Conservation (phyloP, 2,797 vertebrate species). For the Phrynocephalus vlangalii region DNA sequence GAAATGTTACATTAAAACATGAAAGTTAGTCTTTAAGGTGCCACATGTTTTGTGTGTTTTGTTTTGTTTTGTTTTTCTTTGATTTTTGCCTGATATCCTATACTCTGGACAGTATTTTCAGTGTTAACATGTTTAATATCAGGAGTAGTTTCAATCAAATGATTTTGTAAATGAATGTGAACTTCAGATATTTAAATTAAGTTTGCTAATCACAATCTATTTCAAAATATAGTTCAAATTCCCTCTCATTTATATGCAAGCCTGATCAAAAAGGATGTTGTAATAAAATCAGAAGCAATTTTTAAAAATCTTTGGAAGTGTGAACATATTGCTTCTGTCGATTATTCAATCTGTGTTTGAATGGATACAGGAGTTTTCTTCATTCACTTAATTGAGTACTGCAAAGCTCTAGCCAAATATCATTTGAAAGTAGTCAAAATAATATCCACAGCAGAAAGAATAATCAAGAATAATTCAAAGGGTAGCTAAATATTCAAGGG, state of each 20-base stretch:
- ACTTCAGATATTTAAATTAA: constrained; percentile 16
- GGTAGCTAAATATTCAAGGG: not conserved
- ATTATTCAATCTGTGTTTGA: not conserved
- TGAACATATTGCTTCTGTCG: not conserved
- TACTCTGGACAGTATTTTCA: not conserved
- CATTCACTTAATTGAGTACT: not conserved
- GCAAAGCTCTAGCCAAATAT: not conserved
- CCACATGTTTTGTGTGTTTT: too few species aligned
- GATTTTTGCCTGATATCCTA: too few species aligned
- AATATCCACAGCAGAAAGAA: not conserved
- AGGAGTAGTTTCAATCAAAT: not conserved
- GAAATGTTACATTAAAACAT: too few species aligned
- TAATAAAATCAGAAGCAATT: constrained; percentile 25
- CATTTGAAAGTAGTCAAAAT: not conserved
- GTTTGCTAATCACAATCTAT: not conserved
- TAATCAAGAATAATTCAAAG: not conserved
- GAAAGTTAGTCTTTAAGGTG: too few species aligned
- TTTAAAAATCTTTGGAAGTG: not conserved
- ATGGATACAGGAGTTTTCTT: not conserved
- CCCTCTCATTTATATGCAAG: not conserved
- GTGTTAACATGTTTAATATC: not conserved
- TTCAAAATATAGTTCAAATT: not conserved
- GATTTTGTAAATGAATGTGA: not conserved
- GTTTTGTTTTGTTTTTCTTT: too few species aligned
- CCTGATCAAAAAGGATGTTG: not conserved